Conservation (phyloP, 30 jellyfish, hydroid and myxozoan species). For the Aurelia aurita complex sp. Pacific region DNA sequence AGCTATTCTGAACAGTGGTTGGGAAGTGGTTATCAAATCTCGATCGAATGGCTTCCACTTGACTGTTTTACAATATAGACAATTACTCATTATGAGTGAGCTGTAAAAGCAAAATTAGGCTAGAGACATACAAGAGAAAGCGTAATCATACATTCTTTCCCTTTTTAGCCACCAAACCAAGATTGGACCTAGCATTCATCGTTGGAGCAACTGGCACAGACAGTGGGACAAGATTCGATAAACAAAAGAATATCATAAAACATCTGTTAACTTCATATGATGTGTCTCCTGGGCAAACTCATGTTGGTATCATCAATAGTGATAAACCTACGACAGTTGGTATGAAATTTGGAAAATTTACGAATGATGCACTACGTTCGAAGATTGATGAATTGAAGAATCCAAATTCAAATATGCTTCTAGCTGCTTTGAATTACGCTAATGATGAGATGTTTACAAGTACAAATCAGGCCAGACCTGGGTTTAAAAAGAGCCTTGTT, state of each 20-base stretch:
- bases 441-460: slow-evolving; percentile 44
- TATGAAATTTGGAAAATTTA: slow-evolving; percentile 64
- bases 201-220: slow-evolving; percentile 70
- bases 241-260: slow-evolving; percentile 55
- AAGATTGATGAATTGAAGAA: slow-evolving; percentile 18
- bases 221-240: slow-evolving; percentile 16
- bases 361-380: not conserved
- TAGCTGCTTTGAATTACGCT: slow-evolving; percentile 51
- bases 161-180: slow-evolving; percentile 31
- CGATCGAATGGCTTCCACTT: too few species aligned
- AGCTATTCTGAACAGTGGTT: too few species aligned
- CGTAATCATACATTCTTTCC: too few species aligned
- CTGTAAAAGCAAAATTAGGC: too few species aligned
- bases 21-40: too few species aligned
- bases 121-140: too few species aligned
- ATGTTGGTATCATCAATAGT: slow-evolving; percentile 68
- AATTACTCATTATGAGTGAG: too few species aligned
- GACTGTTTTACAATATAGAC: too few species aligned
- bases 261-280: slow-evolving; percentile 71
- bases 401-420: not conserved
- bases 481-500: slow-evolving; percentile 75
- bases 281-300: slow-evolving; percentile 65
- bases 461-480: slow-evolving; percentile 81
- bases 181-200: slow-evolving; percentile 74
- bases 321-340: slow-evolving; percentile 44